Evolutionary conservation across 2,113 vertebrate species (phyloP).

Genomic region (Herpetotheres cachinnans): DNA sequence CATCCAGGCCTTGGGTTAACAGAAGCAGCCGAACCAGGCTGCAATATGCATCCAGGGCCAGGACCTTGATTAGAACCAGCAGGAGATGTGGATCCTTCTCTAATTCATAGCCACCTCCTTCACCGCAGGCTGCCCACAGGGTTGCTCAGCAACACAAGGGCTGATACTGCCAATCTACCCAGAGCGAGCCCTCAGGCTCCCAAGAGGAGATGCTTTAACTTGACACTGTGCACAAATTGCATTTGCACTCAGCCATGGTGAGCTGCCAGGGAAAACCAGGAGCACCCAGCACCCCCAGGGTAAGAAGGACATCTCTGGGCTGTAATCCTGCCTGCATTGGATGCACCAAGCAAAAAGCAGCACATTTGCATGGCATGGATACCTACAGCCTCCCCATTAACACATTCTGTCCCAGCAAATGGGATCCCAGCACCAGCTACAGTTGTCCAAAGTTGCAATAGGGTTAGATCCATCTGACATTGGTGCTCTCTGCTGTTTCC

Average conservation of each 20-base stretch:
- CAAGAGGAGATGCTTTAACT: not conserved
- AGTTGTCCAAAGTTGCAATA: not conserved
- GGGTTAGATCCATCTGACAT: not conserved
- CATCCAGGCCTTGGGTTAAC: not conserved
- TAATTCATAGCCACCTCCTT: not conserved
- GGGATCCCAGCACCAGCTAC: not conserved
- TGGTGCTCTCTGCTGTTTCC: not conserved
- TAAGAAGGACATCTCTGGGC: not conserved
- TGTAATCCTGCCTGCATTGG: not conserved
- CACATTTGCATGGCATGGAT: not conserved
- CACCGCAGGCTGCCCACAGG: not conserved
- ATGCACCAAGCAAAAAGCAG: not conserved
- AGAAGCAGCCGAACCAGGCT: not conserved
- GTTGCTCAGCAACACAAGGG: conserved; percentile 4
- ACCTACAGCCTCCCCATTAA: not conserved
- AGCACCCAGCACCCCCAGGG: rapidly evolving
- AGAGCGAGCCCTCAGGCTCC: not conserved
- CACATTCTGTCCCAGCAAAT: not conserved
- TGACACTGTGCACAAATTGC: not conserved
- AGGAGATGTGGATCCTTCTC: not conserved
- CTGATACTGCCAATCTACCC: not conserved
- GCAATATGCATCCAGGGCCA: not conserved
- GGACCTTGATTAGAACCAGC: not conserved
- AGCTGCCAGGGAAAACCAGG: not conserved
- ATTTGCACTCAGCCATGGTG: not conserved